Evolutionary conservation across 2,797 vertebrate genomes (phyloP), one percentile per base, ranked within the genome.

Genomic region (Champsocephalus gunnari): DNA sequence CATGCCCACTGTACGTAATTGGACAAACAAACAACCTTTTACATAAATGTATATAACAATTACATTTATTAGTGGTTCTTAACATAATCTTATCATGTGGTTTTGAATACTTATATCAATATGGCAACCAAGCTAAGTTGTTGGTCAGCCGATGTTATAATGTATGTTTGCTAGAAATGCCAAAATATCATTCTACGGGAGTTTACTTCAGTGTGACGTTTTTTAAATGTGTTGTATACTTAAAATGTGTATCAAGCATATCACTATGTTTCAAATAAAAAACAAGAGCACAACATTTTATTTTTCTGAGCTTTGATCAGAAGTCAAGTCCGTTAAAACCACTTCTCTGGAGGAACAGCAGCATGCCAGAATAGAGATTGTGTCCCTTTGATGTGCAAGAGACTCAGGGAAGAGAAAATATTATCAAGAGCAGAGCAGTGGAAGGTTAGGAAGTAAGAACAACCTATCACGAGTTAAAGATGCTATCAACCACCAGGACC

Each of bases 331-430:
- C 79, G 83, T 87, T 65, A 79, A 76, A 88, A 80, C 79, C 81
- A 87, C 69, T 83, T 88, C 87, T 90, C 28, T 72, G 76, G 56
- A 86, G 60, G 63, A 78, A 75, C 66, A 80, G 77, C 71, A 84
- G 80, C 69, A 61, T 71, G 80, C 79, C 83, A 76, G 55, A 83
- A 82, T 77, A 69, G 61, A 83, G 75, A 91, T 67, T 13, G 44
- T 71, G 83, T 83, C 53, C 79, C 79, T 92, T 93, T 93, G 87
- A 93, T 89, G 87, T 91, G 54, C 58, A 76, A 80, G 80, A 82
- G 77, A 86, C 74, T 80, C 43, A 0, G 74, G 61, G 75, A 80
- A 80, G 74, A 81, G 61, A 87, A 91, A 92, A 89, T 75, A 87
- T 87, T 80, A 90, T 89, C 71, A 72, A 83, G 85, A 88, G 80